Evolutionary conservation across 2,888 invertebrate species (phyloP), one percentile per base, ranked within the genome.

Genomic region (Arrhopalites spinosus): DNA sequence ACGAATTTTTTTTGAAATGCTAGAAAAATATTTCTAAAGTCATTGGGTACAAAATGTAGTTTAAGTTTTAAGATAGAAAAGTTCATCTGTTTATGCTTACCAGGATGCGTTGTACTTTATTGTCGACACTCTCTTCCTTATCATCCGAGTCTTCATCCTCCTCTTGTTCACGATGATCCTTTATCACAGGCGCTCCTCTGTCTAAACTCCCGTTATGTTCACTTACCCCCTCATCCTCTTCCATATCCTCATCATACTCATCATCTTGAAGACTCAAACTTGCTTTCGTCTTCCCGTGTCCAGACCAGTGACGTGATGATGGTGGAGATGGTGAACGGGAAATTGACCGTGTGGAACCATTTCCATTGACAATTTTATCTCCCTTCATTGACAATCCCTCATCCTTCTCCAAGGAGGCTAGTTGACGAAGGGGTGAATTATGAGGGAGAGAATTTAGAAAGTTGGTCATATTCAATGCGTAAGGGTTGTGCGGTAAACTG

Each of bases 31-130:
- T n/a, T n/a, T n/a, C n/a, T n/a, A n/a, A n/a, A n/a, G n/a, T n/a
- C n/a, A n/a, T n/a, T n/a, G n/a, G n/a, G n/a, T n/a, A n/a, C n/a
- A n/a, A n/a, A n/a, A n/a, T n/a, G n/a, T n/a, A n/a, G n/a, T n/a
- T n/a, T n/a, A n/a, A n/a, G n/a, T n/a, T n/a, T n/a, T n/a, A n/a
- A n/a, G n/a, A n/a, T n/a, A n/a, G n/a, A n/a, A n/a, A n/a, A n/a
- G n/a, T n/a, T n/a, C n/a, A n/a, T n/a, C n/a, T n/a, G n/a, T n/a
- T n/a, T n/a, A n/a, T n/a, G n/a, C n/a, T n/a, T n/a, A n/a, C n/a
- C 81, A 92, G 86, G 82, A 93, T 90, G 74, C 90, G 88, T 84
- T 92, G 90, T 53, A 92, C 91, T 45, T 84, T 84, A 80, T 82
- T 81, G 78, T 81, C 81, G 66, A 78, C 63, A 73, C 79, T 81